phyloP scores from a whole-genome alignment of 2,888 invertebrate genomes.

The Diloba caeruleocephala region DNA sequence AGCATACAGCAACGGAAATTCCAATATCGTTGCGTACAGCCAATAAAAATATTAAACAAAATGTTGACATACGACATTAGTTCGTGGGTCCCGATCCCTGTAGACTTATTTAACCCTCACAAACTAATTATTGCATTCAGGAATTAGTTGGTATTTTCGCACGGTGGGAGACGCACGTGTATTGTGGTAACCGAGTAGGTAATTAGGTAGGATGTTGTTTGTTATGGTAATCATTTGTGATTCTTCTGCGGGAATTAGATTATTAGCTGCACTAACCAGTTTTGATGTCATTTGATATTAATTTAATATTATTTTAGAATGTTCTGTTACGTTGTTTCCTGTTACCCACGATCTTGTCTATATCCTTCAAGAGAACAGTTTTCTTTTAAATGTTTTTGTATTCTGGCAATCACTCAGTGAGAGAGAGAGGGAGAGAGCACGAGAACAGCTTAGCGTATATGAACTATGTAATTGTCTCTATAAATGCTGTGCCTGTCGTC shows the following conservation, averaged over 20 bases:
- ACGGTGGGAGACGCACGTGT: slow-evolving; percentile 72
- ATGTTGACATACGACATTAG: no score
- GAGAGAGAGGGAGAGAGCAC: no score
- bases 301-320: slow-evolving; percentile 29
- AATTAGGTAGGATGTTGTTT: slow-evolving; percentile 69
- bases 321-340: background rate
- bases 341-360: background rate
- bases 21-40: no score
- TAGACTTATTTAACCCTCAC: slow-evolving; percentile 55
- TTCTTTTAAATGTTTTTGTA: no score
- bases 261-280: slow-evolving; percentile 38
- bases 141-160: slow-evolving; percentile 78
- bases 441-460: no score
- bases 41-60: no score
- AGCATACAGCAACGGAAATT: no score
- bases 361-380: background rate
- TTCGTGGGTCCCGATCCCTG: slow-evolving; percentile 59
- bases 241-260: slow-evolving; percentile 37
- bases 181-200: slow-evolving; percentile 70
- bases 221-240: slow-evolving; percentile 55
- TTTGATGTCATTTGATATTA: slow-evolving; percentile 46
- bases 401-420: no score
- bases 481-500: no score
- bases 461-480: no score
- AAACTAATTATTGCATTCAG: slow-evolving; percentile 80